Conservation (phyloP, 1,140 invertebrate genomes). For the Drosophila micromelanica region DNA sequence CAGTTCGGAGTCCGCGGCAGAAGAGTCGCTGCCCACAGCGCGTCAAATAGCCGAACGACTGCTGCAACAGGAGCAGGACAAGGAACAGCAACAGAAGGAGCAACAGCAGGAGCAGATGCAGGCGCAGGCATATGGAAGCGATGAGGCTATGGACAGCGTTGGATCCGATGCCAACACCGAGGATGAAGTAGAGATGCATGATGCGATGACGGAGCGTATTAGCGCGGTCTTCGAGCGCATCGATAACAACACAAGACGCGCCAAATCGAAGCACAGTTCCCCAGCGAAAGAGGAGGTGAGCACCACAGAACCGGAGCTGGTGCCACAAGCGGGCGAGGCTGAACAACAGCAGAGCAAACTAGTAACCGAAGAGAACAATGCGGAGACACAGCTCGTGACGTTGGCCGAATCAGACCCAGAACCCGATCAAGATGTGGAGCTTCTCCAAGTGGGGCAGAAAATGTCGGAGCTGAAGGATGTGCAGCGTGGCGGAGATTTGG, state of each 20-base stretch:
- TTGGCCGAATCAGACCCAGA: background rate
- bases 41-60: slow-evolving; percentile 73
- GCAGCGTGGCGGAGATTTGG: slow-evolving; percentile 33
- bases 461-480: slow-evolving; percentile 17
- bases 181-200: slow-evolving; percentile 39
- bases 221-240: slow-evolving; percentile 48
- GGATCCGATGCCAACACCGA: slow-evolving; percentile 54
- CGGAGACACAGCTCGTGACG: background rate
- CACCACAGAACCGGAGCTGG: background rate
- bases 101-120: no score
- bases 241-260: slow-evolving; percentile 18
- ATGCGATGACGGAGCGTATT: slow-evolving; percentile 45
- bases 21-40: slow-evolving; percentile 60
- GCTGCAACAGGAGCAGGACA: slow-evolving; percentile 39
- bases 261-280: background rate
- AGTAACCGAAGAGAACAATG: background rate
- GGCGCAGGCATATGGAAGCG: background rate
- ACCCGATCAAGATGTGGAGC: background rate
- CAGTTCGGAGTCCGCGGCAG: slow-evolving; percentile 53
- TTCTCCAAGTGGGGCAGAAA: slow-evolving; percentile 45
- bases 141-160: slow-evolving; percentile 16
- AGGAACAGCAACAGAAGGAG: background rate
- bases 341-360: background rate
- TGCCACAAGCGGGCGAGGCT: background rate
- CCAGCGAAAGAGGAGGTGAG: background rate